Evolutionary conservation across 2,113 vertebrate genomes (phyloP).

Genomic region (Callorhinus ursinus): DNA sequence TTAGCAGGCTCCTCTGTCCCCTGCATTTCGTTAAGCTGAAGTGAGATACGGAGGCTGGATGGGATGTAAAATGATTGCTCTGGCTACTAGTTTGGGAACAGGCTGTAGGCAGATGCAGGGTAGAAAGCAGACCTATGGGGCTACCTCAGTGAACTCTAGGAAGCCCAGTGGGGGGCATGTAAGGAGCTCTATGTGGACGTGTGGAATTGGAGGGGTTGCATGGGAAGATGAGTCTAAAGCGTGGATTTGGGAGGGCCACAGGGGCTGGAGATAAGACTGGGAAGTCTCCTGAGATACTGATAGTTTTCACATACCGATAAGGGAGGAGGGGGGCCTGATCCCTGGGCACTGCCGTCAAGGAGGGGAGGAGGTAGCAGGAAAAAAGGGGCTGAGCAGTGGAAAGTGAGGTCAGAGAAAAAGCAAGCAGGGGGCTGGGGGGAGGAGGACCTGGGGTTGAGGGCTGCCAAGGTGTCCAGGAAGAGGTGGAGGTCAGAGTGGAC

Average conservation of each 20-base stretch:
- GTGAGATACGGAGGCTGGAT: fast-evolving
- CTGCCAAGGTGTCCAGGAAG: fast-evolving
- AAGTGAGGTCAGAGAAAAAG: background rate
- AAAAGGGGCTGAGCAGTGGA: background rate
- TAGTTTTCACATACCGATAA: no score
- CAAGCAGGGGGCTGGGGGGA: no score
- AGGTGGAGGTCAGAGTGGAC: background rate
- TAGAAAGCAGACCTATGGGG: no score
- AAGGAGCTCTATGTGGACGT: fast-evolving
- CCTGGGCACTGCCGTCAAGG: fast-evolving
- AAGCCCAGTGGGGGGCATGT: fast-evolving
- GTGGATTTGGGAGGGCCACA: background rate
- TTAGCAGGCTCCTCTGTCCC: background rate
- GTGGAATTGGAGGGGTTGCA: background rate
- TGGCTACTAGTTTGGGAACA: background rate
- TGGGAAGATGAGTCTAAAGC: background rate
- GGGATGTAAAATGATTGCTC: fast-evolving
- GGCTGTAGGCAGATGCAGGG: background rate
- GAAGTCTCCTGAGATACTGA: background rate
- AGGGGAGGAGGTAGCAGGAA: background rate
- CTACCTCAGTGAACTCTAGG: fast-evolving
- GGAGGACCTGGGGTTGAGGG: background rate
- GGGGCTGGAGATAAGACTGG: no score
- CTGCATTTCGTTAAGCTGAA: background rate
- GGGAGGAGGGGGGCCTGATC: background rate